phyloP scores from a whole-genome alignment of 2,113 vertebrate species.

The Ceyx cyanopectus region DNA sequence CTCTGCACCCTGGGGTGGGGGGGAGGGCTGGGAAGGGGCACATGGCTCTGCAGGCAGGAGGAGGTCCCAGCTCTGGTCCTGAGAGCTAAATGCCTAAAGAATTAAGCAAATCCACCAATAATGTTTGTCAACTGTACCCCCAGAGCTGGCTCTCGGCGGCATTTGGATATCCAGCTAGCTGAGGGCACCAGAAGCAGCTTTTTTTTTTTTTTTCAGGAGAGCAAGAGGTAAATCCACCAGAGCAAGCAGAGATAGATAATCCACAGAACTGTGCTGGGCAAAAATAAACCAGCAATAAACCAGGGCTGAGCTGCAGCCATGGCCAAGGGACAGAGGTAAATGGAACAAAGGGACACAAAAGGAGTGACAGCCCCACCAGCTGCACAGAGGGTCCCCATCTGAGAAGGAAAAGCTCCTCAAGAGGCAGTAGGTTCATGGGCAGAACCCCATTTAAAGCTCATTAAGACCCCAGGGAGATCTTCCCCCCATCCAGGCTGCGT shows the following conservation, averaged over 20 bases:
- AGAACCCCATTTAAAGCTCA: not conserved
- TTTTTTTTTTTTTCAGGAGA: not conserved
- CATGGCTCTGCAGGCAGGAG: accelerated
- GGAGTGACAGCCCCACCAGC: accelerated
- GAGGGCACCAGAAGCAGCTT: accelerated
- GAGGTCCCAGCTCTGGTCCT: not conserved
- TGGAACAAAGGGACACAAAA: not conserved
- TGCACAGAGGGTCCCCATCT: not conserved
- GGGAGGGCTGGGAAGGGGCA: not conserved
- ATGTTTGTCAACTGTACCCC: accelerated
- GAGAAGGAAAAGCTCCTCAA: not conserved
- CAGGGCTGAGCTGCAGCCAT: accelerated
- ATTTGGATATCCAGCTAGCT: not conserved
- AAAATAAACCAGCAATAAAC: not conserved
- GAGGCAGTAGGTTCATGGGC: no score
- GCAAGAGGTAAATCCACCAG: not conserved
- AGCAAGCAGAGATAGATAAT: not conserved
- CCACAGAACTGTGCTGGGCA: accelerated
- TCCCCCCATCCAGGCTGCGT: not conserved
- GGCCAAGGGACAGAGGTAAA: not conserved
- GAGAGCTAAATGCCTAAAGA: not conserved
- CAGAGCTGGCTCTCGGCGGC: accelerated
- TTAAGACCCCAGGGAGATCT: not conserved
- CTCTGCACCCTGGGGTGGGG: accelerated
- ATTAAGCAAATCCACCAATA: accelerated